Percentiles rank a stretch among this genome's conserved stretches.
phyloP scores from a whole-genome alignment of 2,113 vertebrate species.

The Neolamprologus ventralis region DNA sequence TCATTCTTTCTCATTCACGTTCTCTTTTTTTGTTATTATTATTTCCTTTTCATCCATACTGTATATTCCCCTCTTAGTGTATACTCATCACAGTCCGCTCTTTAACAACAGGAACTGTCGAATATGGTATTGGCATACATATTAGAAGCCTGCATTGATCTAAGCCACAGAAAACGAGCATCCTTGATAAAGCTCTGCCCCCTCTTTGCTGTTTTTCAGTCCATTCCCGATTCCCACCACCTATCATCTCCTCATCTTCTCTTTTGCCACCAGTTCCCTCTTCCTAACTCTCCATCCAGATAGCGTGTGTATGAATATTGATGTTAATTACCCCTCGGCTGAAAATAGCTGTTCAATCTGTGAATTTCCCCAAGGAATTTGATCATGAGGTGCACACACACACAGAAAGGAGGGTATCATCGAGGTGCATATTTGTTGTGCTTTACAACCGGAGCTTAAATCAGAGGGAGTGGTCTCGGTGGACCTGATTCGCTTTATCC shows the following conservation, averaged over 20 bases:
- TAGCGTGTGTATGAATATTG: slow-evolving; percentile 56
- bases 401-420: neutral
- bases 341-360: slow-evolving; percentile 49
- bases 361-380: slow-evolving; percentile 39
- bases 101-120: neutral
- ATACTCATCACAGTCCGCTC: neutral
- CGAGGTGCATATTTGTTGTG: slow-evolving; percentile 9
- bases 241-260: neutral
- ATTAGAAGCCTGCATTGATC: slow-evolving; percentile 9
- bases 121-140: neutral
- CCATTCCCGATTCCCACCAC: neutral
- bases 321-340: slow-evolving; percentile 52
- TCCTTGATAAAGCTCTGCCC: neutral
- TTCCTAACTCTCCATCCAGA: neutral
- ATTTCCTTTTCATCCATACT: neutral
- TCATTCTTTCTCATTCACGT: neutral
- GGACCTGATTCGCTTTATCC: neutral
- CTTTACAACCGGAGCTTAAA: slow-evolving; percentile 19
- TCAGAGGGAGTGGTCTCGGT: neutral
- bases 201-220: neutral
- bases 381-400: neutral
- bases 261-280: neutral
- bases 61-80: neutral
- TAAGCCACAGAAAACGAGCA: slow-evolving; percentile 22
- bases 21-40: neutral